Evolutionary conservation across 1,140 invertebrate genomes (phyloP), one percentile per base, ranked within the genome.

Genomic region (Nylanderia fulva): DNA sequence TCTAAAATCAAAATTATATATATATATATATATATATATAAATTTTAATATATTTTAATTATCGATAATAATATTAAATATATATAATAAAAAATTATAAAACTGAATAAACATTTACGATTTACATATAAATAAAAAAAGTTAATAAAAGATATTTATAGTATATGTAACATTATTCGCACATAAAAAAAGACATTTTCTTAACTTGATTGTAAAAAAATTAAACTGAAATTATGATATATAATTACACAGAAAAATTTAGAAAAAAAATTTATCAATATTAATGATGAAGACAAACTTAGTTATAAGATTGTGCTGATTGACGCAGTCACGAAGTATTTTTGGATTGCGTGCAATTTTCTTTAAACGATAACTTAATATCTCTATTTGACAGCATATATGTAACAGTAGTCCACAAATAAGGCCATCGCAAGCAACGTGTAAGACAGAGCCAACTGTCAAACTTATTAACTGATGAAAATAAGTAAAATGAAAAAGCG

Each of bases 291-390:
- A 36, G 61, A 61, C 54, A 21, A 75, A 91, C 91, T 85, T 45
- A 87, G 75, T 88, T 63, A 92, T 90, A 1, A 45, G 36, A 0
- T 88, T 45, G 52, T 92, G 91, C 66, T 92, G 87, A 39, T 42
- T 13, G 13, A 90, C 68, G 33, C 87, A 86, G 6, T 84, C 5
- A 18, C 29, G 83, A 68, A 13, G 21, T 18, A 8, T 54, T 60
- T 24, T 15, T 29, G 76, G 36, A 42, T 72, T 54, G 2, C 9
- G 52, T 36, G 11, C 27, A 7, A 87, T 85, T 2, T 42, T 29
- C 8, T 15, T 87, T 21, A 91, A 76, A 29, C 90, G 85, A 39
- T 45, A 63, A 13, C 63, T 63, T 4, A 91, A 58, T 27, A 91
- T 91, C n/a, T 86, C 75, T 21, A 90, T 74, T 68, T 91, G 90